These are phyloP conservation scores for Hucho hucho DNA, from an alignment of 2,113 vertebrate species.

Conservation along the genomic window DNA sequence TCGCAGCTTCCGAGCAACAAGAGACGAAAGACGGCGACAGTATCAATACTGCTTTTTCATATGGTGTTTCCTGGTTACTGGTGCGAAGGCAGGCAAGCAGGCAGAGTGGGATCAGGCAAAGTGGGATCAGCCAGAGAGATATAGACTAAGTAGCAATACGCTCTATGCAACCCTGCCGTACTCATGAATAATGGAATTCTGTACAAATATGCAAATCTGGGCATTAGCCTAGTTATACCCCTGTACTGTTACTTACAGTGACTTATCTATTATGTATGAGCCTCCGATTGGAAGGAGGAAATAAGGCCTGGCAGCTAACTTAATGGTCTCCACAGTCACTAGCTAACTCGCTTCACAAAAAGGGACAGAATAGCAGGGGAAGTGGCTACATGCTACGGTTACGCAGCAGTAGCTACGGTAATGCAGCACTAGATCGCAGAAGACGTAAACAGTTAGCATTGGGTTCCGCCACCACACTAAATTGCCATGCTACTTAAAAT, in stretches of 20 bases:
- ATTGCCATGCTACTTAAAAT: conserved; percentile 67
- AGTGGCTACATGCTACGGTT: conserved; percentile 45
- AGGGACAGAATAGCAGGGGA: conserved; percentile 39
- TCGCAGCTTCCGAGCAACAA: conserved; percentile 11
- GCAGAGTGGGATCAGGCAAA: background rate
- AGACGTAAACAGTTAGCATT: conserved; percentile 59
- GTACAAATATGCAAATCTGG: conserved; percentile 73
- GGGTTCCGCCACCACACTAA: conserved; percentile 41
- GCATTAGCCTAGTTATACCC: conserved; percentile 73
- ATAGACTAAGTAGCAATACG: conserved; percentile 40
- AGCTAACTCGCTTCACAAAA: conserved; percentile 51
- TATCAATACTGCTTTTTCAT: conserved; percentile 35
- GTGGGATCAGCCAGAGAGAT: conserved; percentile 14
- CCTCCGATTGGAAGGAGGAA: conserved; percentile 53
- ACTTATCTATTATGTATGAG: conserved; percentile 76
- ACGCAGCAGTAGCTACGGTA: conserved; percentile 36
- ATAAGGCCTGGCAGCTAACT: conserved; percentile 56
- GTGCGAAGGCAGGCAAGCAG: background rate
- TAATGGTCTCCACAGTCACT: conserved; percentile 33
- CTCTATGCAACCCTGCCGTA: conserved; percentile 23
- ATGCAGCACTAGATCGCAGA: conserved; percentile 46
- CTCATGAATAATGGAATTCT: conserved; percentile 71
- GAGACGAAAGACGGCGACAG: conserved; percentile 18
- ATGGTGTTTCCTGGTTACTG: conserved; percentile 5
- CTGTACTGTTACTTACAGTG: conserved; percentile 68